phyloP scores from a whole-genome alignment of 2,888 invertebrate genomes.

The Apotomis turbidana region DNA sequence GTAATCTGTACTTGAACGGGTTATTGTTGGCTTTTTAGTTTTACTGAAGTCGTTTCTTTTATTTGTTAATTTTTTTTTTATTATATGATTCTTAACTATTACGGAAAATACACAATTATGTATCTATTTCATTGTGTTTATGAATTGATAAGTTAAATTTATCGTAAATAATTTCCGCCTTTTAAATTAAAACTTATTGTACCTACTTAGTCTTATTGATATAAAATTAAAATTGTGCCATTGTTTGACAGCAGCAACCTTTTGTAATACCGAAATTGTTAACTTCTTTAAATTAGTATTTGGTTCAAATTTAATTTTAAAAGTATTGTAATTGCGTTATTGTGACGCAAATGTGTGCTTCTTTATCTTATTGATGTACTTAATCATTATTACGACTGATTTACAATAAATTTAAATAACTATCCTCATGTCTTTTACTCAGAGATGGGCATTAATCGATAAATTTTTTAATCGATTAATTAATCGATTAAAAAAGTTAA shows the following conservation, averaged over 20 bases:
- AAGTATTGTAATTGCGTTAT: slow-evolving; percentile 9
- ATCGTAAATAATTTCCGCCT: slow-evolving; percentile 12
- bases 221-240: slow-evolving; percentile 15
- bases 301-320: background rate
- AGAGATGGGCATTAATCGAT: no score
- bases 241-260: slow-evolving; percentile 1
- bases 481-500: no score
- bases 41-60: no score
- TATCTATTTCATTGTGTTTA: background rate
- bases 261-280: background rate
- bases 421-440: background rate
- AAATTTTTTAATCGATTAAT: no score
- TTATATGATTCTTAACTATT: no score
- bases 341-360: slow-evolving; percentile 23
- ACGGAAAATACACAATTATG: background rate
- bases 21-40: no score
- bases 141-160: slow-evolving; percentile 1
- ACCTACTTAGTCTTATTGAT: background rate
- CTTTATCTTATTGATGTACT: slow-evolving; percentile 42
- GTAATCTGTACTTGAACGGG: no score
- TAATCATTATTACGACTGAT: slow-evolving; percentile 47
- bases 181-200: slow-evolving; percentile 8
- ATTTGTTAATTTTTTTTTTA: no score
- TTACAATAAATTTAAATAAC: slow-evolving; percentile 44
- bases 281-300: slow-evolving; percentile 3